Conservation (phyloP, 2,113 vertebrate species). For the Glareola pratincola region DNA sequence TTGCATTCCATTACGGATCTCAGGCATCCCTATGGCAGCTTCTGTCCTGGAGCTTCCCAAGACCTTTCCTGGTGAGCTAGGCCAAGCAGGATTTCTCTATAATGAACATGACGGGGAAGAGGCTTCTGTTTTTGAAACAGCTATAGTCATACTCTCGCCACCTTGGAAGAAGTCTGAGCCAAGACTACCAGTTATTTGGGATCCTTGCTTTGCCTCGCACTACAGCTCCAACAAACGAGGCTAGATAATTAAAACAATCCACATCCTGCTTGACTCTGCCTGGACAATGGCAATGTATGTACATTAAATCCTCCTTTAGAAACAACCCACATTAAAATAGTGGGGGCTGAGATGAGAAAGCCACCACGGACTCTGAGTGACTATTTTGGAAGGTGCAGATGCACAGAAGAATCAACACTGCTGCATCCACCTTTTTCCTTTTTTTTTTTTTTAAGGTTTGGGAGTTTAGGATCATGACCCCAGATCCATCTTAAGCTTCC, state of each 20-base stretch:
- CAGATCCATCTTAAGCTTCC: neutral
- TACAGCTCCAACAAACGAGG: neutral
- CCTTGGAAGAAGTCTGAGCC: neutral
- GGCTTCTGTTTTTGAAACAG: neutral
- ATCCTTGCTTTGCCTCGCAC: neutral
- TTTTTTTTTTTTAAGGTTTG: neutral
- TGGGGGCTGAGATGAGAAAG: neutral
- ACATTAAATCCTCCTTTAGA: neutral
- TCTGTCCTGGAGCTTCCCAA: neutral
- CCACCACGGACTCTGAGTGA: neutral
- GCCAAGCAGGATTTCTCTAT: fast-evolving
- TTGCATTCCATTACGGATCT: too few species aligned
- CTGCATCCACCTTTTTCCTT: too few species aligned
- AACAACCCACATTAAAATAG: neutral
- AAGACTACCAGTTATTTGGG: neutral
- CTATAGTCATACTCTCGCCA: neutral
- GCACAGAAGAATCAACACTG: neutral
- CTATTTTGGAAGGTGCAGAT: neutral
- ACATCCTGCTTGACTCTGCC: neutral
- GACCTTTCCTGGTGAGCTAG: neutral
- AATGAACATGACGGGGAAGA: neutral
- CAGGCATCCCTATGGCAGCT: neutral
- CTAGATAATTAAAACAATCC: neutral
- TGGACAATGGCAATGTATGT: fast-evolving
- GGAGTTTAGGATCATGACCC: neutral